Conservation (phyloP, 1,140 invertebrate genomes). For the Drosophila ogumai region DNA sequence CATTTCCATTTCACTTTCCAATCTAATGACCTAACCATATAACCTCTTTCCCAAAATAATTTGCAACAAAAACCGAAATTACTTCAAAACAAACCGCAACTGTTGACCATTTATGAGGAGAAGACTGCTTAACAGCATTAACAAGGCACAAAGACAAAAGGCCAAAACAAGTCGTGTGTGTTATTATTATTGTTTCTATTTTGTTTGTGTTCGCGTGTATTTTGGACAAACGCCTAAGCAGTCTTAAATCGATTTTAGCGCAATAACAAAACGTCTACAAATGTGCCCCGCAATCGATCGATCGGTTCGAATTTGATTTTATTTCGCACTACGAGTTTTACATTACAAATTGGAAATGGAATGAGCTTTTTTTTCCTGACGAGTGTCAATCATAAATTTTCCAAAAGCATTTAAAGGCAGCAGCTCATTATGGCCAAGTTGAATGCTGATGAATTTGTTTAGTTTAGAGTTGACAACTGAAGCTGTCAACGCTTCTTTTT, state of each 20-base stretch:
- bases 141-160: slow-evolving; percentile 22
- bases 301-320: slow-evolving; percentile 23
- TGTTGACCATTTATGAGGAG: slow-evolving; percentile 69
- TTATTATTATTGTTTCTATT: slow-evolving; percentile 48
- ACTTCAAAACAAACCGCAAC: slow-evolving; percentile 29
- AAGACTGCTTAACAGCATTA: slow-evolving; percentile 15
- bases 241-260: slow-evolving; percentile 29
- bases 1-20: slow-evolving; percentile 10
- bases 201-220: slow-evolving; percentile 4
- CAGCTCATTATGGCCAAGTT: slow-evolving; percentile 48
- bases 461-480: slow-evolving; percentile 66
- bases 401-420: slow-evolving; percentile 32
- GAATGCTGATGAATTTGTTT: slow-evolving; percentile 69
- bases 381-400: slow-evolving; percentile 51
- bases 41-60: background rate
- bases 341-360: slow-evolving; percentile 44
- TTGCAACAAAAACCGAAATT: slow-evolving; percentile 14
- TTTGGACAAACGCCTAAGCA: slow-evolving; percentile 70
- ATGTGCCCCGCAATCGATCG: slow-evolving; percentile 7
- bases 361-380: slow-evolving; percentile 7
- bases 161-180: slow-evolving; percentile 40
- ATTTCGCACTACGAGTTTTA: slow-evolving; percentile 43
- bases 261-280: slow-evolving; percentile 33
- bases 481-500: slow-evolving; percentile 68
- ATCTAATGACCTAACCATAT: slow-evolving; percentile 5